phyloP scores from a whole-genome alignment of 2,113 vertebrate species.

The Erythrocercus mccallii region DNA sequence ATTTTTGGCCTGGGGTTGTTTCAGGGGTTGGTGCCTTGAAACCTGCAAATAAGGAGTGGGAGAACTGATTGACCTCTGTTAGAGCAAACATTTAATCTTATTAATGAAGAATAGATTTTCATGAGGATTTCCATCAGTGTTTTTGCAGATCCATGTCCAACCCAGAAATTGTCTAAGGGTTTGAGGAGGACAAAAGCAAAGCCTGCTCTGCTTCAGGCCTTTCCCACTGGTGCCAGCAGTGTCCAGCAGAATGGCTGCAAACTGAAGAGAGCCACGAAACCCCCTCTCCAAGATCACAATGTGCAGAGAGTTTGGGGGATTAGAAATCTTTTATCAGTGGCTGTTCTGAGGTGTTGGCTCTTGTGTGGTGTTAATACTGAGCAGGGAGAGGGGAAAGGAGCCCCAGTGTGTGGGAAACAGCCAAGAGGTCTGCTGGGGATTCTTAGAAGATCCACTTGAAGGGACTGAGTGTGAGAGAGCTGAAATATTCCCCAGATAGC shows the following conservation, averaged over 20 bases:
- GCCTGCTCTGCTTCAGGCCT: neutral
- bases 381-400: neutral
- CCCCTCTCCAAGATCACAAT: neutral
- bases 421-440: neutral
- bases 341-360: neutral
- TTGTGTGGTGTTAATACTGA: neutral
- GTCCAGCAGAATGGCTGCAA: neutral
- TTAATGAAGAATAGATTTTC: neutral
- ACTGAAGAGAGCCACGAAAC: neutral
- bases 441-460: neutral
- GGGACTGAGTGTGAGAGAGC: accelerated
- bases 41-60: neutral
- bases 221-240: neutral
- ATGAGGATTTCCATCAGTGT: neutral
- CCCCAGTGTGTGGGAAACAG: too few relatives aligned
- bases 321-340: neutral
- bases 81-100: neutral
- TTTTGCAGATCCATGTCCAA: neutral
- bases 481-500: neutral
- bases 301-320: neutral
- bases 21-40: neutral
- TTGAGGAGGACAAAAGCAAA: neutral
- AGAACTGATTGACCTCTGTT: neutral
- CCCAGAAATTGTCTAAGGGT: neutral
- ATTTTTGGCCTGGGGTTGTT: neutral